Evolutionary conservation across 2,113 vertebrate species (phyloP), one percentile per base, ranked within the genome.

Genomic region (Thunnus thynnus): DNA sequence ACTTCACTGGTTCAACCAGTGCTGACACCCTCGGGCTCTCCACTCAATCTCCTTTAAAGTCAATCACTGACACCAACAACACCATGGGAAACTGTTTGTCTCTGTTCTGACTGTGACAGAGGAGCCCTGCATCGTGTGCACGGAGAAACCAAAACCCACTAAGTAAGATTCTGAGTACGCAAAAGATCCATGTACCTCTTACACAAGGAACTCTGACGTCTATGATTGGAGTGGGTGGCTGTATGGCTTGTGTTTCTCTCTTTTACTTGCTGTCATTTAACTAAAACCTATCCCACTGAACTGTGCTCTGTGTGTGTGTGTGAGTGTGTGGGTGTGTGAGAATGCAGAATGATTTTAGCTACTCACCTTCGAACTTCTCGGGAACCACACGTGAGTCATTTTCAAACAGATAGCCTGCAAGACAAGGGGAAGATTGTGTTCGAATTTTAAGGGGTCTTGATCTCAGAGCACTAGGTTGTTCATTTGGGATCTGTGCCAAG

Each of bases 311-410:
- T 14, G 81, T 68, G 74, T 6, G 2, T 36, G 57, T 72, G 36
- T 17, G 41, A 47, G 5, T n/a, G n/a, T n/a, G n/a, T 25, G 41
- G 60, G 46, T 58, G 79, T 55, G 78, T 48, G 71, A 46, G 64
- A 25, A 20, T 48, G 73, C 60, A 41, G 54, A 41, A n/a, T 46
- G 50, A 41, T 56, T 58, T n/a, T 48, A 61, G 27, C 56, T n/a
- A 16, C 96, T 90, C 48, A 99, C 98, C 97, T 97, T 99, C 98
- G 80, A 96, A 96, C 90, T 97, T 99, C 91, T 99, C 98, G 58
- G 98, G 98, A 86, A 99, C 98, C 47, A 99, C 96, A 0, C 97
- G 97, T 89, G 96, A 96, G 76, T 99, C 98, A 8, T 98, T 98
- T 91, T 98, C 96, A 68, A 97, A 98, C 88, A 95, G 89, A 88